Evolutionary conservation across 2,888 invertebrate species (phyloP), one percentile per base, ranked within the genome.

Genomic region (Sesamia inferens): DNA sequence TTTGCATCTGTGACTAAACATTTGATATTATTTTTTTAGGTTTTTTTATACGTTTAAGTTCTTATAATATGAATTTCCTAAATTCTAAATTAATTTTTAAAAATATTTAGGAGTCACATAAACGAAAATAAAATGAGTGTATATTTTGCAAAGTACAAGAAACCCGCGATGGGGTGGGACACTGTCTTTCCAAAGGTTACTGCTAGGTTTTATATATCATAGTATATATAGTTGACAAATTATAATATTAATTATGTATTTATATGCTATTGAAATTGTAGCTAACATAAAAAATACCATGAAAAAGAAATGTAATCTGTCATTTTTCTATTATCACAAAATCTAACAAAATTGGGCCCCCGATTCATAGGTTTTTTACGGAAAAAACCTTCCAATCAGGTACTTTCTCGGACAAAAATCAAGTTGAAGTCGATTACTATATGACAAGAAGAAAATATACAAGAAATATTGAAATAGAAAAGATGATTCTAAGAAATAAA

Each of bases 321-420:
- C 8, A 48, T 5, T 71, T 71, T 84, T 79, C 66, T 79, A 77
- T 72, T 62, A 82, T 67, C 61, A 78, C 78, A 79, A 74, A 61
- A 57, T 39, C 64, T 13, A 71, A 31, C 61, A 72, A 57, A 79
- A 69, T 62, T 13, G 24, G 62, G 81, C 94, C 74, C 94, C 94
- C 92, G 88, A 93, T 93, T 95, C 89, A 81, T 94, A 90, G 94
- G 93, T 89, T 94, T 96, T 95, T 95, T 94, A 88, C 87, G 11
- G 44, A 83, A 94, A 95, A 96, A 94, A 92, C 88, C 94, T 93
- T 91, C 90, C 86, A 95, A 94, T 90, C 91, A 89, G 92, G 94
- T 94, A 89, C 94, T 76, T 76, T 77, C 54, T 87, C 63, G 4
- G 65, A 84, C 90, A 82, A 79, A 79, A 86, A 82, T 78, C 85